These are phyloP conservation scores for Ceyx erithaca DNA, from an alignment of 2,797 vertebrate genomes.

Conservation along the genomic window DNA sequence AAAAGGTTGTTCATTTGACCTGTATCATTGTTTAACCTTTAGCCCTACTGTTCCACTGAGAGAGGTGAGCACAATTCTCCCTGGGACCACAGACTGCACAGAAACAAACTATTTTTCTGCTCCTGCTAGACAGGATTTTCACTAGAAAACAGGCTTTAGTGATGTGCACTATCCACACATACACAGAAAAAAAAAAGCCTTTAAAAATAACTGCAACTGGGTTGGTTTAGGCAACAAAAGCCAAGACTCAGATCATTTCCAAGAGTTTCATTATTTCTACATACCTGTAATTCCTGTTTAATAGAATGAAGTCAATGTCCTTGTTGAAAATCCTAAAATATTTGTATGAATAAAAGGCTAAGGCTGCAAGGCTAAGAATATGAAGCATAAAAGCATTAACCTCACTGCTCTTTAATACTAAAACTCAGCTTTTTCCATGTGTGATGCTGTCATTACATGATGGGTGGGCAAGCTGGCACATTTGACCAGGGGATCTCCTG, in stretches of 20 bases:
- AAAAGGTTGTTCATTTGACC: constrained; percentile 48
- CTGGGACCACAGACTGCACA: background rate
- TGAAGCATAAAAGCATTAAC: background rate
- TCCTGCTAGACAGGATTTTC: background rate
- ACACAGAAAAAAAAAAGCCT: background rate
- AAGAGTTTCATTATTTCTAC: background rate
- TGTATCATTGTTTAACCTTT: constrained; percentile 54
- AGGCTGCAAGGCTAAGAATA: background rate
- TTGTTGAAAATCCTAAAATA: background rate
- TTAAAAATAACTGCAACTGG: background rate
- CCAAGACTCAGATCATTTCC: background rate
- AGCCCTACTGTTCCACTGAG: constrained; percentile 22
- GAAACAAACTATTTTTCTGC: background rate
- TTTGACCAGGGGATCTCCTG: background rate
- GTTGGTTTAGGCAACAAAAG: background rate
- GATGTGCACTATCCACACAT: background rate
- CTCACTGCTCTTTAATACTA: background rate
- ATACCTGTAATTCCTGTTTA: background rate
- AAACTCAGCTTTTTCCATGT: background rate
- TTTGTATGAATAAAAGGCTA: background rate
- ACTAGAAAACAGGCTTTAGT: background rate
- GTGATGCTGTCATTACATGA: background rate
- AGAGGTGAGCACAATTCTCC: constrained; percentile 26
- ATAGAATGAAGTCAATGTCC: background rate
- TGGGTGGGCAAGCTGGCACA: background rate